Percentiles rank a stretch among this genome's conserved stretches.
phyloP scores from a whole-genome alignment of 92 coral and sea anemone genomes.

The Porites evermanni region DNA sequence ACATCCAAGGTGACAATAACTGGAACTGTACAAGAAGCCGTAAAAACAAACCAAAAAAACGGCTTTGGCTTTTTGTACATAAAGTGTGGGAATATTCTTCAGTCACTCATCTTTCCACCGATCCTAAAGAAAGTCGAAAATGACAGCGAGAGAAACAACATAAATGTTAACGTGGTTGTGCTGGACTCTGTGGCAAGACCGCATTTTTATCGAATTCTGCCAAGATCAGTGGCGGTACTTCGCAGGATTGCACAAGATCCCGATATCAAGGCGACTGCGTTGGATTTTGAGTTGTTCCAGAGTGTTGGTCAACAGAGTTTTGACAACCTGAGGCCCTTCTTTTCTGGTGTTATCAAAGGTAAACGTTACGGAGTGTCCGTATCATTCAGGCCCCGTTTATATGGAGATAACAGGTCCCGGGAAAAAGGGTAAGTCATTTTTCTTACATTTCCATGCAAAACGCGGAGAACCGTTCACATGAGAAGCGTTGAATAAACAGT shows the following conservation, averaged over 20 bases:
- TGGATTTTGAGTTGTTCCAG: conserved; percentile 76
- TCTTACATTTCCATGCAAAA: too few species aligned
- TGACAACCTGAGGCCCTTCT: conserved; percentile 76
- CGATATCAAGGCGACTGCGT: conserved; percentile 54
- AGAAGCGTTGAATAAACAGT: too few species aligned
- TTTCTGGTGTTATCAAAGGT: conserved; percentile 73
- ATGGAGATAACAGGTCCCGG: too few species aligned
- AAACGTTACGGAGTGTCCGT: neutral
- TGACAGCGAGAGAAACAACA: neutral
- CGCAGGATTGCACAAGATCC: conserved; percentile 44
- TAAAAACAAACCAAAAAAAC: too few species aligned
- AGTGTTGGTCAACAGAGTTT: conserved; percentile 75
- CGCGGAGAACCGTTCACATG: too few species aligned
- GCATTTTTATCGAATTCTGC: conserved; percentile 74
- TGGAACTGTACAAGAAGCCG: too few species aligned
- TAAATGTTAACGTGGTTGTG: conserved; percentile 61
- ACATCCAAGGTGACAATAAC: too few species aligned
- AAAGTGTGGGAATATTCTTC: too few species aligned
- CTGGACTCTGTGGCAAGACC: conserved; percentile 78
- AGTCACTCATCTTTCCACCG: too few species aligned
- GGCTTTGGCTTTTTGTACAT: too few species aligned
- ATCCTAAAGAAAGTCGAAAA: conserved; percentile 1
- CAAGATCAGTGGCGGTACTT: conserved; percentile 60
- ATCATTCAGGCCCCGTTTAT: too few species aligned
- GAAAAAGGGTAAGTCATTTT: too few species aligned